phyloP scores from a whole-genome alignment of 2,797 vertebrate species.

The Botia kubotai region DNA sequence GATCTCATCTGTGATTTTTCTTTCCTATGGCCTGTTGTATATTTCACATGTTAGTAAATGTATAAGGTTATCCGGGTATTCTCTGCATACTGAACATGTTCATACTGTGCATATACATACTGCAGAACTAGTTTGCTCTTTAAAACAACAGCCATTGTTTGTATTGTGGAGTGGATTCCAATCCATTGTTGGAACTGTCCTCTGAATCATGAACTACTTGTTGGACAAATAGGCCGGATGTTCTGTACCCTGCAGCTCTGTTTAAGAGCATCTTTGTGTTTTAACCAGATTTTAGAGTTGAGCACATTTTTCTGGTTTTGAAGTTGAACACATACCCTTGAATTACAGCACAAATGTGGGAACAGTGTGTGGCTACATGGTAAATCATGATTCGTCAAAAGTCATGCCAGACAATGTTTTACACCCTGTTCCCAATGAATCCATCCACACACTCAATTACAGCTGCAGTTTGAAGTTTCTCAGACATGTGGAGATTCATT shows the following conservation, averaged over 20 bases:
- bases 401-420: not conserved
- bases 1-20: no score
- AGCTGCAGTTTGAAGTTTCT: not conserved
- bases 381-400: not conserved
- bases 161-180: not conserved
- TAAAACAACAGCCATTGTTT: not conserved
- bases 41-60: not conserved
- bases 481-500: not conserved
- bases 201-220: conserved; percentile 8
- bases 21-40: not conserved
- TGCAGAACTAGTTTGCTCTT: not conserved
- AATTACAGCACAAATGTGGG: conserved; percentile 23
- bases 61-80: not conserved
- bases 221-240: not conserved
- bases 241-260: not conserved
- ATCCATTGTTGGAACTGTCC: not conserved
- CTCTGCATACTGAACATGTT: no score
- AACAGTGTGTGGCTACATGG: conserved; percentile 1
- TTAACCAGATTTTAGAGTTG: conserved; percentile 6
- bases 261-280: conserved; percentile 12
- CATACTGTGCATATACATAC: not conserved
- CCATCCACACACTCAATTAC: not conserved
- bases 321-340: not conserved
- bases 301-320: conserved; percentile 3
- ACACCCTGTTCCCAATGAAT: not conserved